phyloP scores from a whole-genome alignment of 1,140 invertebrate genomes.

The Galendromus occidentalis region DNA sequence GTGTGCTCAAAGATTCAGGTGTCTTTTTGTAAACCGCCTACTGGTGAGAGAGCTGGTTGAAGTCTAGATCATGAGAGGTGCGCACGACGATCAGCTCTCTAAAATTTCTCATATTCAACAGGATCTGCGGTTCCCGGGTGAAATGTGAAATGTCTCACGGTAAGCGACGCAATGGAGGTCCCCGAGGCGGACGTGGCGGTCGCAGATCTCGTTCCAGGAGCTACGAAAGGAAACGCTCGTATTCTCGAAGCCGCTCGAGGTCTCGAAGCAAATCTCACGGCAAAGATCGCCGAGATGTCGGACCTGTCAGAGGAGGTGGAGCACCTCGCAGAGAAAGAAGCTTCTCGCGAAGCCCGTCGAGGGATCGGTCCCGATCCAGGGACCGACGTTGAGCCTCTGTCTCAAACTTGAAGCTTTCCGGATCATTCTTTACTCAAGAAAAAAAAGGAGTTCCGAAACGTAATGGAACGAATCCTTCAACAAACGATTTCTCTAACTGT shows the following conservation, averaged over 20 bases:
- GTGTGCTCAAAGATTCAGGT: too few relatives aligned
- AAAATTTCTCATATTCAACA: too few relatives aligned
- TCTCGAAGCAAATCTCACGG: background rate
- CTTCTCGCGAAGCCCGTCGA: background rate
- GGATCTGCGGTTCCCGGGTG: constrained; percentile 59
- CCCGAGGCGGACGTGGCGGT: constrained; percentile 29
- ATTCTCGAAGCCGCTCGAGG: constrained; percentile 3
- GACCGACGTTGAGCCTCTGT: background rate
- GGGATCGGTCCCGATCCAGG: background rate
- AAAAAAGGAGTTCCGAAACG: too few relatives aligned
- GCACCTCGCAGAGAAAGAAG: constrained; percentile 8
- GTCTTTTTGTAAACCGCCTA: too few relatives aligned
- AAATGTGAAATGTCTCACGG: constrained; percentile 72
- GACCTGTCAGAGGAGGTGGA: too few relatives aligned
- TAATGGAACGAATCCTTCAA: too few relatives aligned
- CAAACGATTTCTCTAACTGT: too few relatives aligned
- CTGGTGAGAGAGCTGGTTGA: too few relatives aligned
- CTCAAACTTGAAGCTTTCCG: too few relatives aligned
- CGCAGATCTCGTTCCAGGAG: constrained; percentile 6
- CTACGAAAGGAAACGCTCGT: background rate
- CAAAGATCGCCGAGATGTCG: background rate
- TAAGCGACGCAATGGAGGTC: constrained; percentile 46
- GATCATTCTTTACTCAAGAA: too few relatives aligned
- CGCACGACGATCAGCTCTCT: too few relatives aligned
- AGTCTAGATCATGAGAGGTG: too few relatives aligned